Percentiles rank a stretch among this genome's conserved stretches.
phyloP scores from a whole-genome alignment of 64 coral and sea anemone genomes.

The Montipora foliosa region DNA sequence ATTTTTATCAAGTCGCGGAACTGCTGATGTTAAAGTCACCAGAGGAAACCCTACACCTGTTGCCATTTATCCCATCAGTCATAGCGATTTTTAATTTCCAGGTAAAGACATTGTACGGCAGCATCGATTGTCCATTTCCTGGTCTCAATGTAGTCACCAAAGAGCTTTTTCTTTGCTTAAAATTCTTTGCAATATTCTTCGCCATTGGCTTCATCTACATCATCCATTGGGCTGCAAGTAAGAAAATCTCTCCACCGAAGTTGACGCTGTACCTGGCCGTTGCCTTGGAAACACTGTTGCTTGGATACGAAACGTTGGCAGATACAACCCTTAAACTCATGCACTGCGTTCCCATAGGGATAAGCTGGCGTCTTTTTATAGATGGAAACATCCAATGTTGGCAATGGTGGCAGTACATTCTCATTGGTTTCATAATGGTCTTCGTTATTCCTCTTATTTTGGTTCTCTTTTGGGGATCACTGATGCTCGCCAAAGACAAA shows the following conservation, averaged over 20 bases:
- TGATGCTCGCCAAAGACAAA: conserved; percentile 61
- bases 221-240: conserved; percentile 15
- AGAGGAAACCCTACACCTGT: not conserved
- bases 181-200: conserved; percentile 61
- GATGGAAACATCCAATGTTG: conserved; percentile 73
- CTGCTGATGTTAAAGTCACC: conserved; percentile 52
- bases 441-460: conserved; percentile 77
- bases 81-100: conserved; percentile 89
- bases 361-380: conserved; percentile 61
- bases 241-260: not conserved
- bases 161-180: conserved; percentile 59
- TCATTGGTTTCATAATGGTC: conserved; percentile 63
- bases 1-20: conserved; percentile 83
- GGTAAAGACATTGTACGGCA: conserved; percentile 32
- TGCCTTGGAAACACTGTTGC: conserved; percentile 86
- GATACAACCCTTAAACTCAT: conserved; percentile 65
- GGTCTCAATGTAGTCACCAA: conserved; percentile 80
- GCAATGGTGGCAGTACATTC: conserved; percentile 89
- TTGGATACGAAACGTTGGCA: conserved; percentile 87
- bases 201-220: conserved; percentile 53
- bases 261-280: conserved; percentile 73
- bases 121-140: conserved; percentile 76
- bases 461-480: conserved; percentile 74
- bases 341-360: conserved; percentile 59
- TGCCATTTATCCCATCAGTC: conserved; percentile 62